These are phyloP conservation scores for Pseudobourletiella spinata DNA, from an alignment of 1,140 invertebrate genomes.

Conservation along the genomic window DNA sequence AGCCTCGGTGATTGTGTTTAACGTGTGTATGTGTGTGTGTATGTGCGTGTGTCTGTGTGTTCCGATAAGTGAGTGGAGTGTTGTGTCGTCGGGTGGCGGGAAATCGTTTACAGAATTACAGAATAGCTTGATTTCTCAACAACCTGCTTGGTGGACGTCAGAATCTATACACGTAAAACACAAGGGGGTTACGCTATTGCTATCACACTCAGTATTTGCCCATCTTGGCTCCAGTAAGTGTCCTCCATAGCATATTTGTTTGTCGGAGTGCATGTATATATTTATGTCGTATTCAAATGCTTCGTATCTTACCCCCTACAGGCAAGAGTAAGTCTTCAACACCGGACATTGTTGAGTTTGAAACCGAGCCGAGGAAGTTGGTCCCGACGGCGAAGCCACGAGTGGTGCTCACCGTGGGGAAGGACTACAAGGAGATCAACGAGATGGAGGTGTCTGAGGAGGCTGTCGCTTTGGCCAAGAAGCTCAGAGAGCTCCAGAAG, in stretches of 20 bases:
- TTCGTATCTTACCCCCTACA: neutral
- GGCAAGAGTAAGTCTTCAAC: slow-evolving; percentile 1
- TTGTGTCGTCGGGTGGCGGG: too few relatives aligned
- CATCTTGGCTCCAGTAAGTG: neutral
- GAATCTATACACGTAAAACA: too few relatives aligned
- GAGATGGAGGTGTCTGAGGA: slow-evolving; percentile 4
- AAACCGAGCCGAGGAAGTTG: slow-evolving; percentile 12
- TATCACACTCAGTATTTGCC: neutral
- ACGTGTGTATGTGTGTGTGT: too few relatives aligned
- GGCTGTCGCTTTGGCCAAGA: neutral
- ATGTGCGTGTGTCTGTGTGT: too few relatives aligned
- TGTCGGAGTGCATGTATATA: neutral
- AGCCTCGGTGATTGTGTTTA: neutral
- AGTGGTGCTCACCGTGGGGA: too few relatives aligned
- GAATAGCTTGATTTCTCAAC: neutral
- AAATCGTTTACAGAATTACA: too few relatives aligned
- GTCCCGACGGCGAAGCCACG: neutral
- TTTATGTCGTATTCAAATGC: neutral
- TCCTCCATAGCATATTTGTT: neutral
- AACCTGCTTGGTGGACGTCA: neutral
- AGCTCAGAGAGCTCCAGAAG: neutral
- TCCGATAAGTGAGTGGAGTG: too few relatives aligned
- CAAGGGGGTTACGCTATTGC: neutral
- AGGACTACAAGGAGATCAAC: neutral
- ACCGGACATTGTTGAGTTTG: slow-evolving; percentile 12